phyloP scores from a whole-genome alignment of 2,888 invertebrate genomes.

The Tetranychus truncatus region DNA sequence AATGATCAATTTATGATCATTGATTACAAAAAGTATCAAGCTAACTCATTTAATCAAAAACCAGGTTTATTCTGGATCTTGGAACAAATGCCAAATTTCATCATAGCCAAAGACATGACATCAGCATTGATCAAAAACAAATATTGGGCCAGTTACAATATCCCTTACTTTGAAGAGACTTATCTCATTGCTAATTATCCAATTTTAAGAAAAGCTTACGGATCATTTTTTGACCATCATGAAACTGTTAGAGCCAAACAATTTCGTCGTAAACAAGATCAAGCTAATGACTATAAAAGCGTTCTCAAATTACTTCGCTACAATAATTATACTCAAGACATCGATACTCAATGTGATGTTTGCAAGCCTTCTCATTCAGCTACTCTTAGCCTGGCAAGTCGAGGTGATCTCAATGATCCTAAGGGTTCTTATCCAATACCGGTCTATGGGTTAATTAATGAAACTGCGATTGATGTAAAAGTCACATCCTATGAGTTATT shows the following conservation, averaged over 20 bases:
- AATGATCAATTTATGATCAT: conserved; percentile 35
- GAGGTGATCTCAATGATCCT: conserved; percentile 21
- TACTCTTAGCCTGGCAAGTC: conserved; percentile 15
- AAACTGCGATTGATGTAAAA: conserved; percentile 22
- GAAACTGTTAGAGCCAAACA: conserved; percentile 33
- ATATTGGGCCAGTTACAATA: conserved; percentile 34
- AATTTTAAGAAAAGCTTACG: conserved; percentile 29
- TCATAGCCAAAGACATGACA: conserved; percentile 29
- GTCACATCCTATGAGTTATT: conserved; percentile 11
- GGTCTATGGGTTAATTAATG: background rate
- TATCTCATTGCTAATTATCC: conserved; percentile 33
- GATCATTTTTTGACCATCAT: conserved; percentile 31
- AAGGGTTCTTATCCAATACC: conserved; percentile 17
- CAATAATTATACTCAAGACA: conserved; percentile 29
- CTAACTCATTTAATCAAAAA: conserved; percentile 25
- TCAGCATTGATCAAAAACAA: conserved; percentile 26
- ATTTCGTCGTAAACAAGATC: conserved; percentile 32
- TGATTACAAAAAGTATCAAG: conserved; percentile 30
- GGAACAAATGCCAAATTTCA: conserved; percentile 33
- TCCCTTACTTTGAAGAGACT: conserved; percentile 32
- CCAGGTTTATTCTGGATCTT: conserved; percentile 31
- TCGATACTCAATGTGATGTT: conserved; percentile 16
- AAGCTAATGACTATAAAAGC: conserved; percentile 29
- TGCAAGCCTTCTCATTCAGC: conserved; percentile 20
- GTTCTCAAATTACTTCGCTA: conserved; percentile 33